phyloP scores from a whole-genome alignment of 2,888 invertebrate genomes.

The Orthonevra nobilis region DNA sequence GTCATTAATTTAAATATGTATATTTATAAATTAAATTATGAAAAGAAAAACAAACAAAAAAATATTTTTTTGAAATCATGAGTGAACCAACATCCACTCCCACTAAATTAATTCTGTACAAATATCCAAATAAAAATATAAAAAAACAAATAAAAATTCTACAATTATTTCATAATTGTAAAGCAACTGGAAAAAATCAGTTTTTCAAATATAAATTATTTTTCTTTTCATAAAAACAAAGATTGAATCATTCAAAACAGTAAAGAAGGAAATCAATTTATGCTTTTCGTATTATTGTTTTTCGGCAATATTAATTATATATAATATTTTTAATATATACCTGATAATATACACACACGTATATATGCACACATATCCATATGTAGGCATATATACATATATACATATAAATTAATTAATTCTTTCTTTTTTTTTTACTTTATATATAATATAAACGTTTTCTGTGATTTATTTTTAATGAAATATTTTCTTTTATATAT shows the following conservation, averaged over 20 bases:
- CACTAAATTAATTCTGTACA: constrained; percentile 60
- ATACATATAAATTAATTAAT: too few relatives aligned
- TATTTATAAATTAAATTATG: constrained; percentile 47
- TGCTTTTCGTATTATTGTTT: constrained; percentile 49
- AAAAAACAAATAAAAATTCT: constrained; percentile 32
- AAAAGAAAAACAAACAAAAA: constrained; percentile 30
- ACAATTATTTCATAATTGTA: constrained; percentile 46
- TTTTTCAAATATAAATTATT: constrained; percentile 33
- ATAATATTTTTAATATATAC: constrained; percentile 67
- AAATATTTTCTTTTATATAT: constrained; percentile 42
- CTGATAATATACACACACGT: constrained; percentile 53
- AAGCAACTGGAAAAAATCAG: constrained; percentile 69
- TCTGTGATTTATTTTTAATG: constrained; percentile 47
- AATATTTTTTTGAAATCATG: constrained; percentile 38
- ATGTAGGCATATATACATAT: too few relatives aligned
- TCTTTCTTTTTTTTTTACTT: constrained; percentile 53
- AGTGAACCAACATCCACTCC: constrained; percentile 24
- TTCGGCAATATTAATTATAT: constrained; percentile 65
- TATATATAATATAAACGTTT: constrained; percentile 70
- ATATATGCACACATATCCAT: constrained; percentile 49
- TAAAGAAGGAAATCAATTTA: not conserved
- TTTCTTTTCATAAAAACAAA: constrained; percentile 33
- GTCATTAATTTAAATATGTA: constrained; percentile 47
- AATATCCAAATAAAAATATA: constrained; percentile 55
- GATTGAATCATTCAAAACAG: too few relatives aligned